Evolutionary conservation across 2,888 invertebrate genomes (phyloP).

Genomic region (Petrophora chlorosata): DNA sequence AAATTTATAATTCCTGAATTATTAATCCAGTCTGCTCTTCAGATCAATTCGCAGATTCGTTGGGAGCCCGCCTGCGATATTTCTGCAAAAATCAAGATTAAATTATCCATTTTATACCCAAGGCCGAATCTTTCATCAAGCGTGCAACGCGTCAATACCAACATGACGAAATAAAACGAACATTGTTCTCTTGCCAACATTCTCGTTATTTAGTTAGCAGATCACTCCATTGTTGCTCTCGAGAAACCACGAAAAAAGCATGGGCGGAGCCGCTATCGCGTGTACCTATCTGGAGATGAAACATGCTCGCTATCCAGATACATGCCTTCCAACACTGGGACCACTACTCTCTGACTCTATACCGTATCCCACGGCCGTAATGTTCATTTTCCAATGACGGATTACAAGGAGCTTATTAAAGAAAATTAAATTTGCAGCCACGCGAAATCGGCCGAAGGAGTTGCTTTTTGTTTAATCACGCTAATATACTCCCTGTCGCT

Average conservation of each 20-base stretch:
- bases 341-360: slow-evolving; percentile 34
- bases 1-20: background rate
- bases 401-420: slow-evolving; percentile 71
- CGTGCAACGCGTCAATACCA: slow-evolving; percentile 38
- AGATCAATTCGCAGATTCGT: slow-evolving; percentile 16
- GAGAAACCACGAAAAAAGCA: slow-evolving; percentile 81
- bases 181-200: slow-evolving; percentile 62
- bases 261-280: slow-evolving; percentile 78
- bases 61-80: background rate
- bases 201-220: slow-evolving; percentile 81
- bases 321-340: slow-evolving; percentile 71
- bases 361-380: slow-evolving; percentile 41
- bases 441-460: slow-evolving; percentile 72
- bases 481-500: slow-evolving; percentile 26
- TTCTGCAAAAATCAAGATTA: slow-evolving; percentile 11
- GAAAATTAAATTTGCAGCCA: slow-evolving; percentile 81
- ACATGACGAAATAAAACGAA: slow-evolving; percentile 55
- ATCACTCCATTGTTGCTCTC: slow-evolving; percentile 81
- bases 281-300: slow-evolving; percentile 75
- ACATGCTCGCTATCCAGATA: slow-evolving; percentile 76
- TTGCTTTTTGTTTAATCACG: slow-evolving; percentile 37
- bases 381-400: slow-evolving; percentile 40
- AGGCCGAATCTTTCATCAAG: slow-evolving; percentile 44
- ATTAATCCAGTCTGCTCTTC: slow-evolving; percentile 7
- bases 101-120: slow-evolving; percentile 18